phyloP scores from a whole-genome alignment of 2,888 invertebrate species.

The Pollenia griseotomentosa region DNA sequence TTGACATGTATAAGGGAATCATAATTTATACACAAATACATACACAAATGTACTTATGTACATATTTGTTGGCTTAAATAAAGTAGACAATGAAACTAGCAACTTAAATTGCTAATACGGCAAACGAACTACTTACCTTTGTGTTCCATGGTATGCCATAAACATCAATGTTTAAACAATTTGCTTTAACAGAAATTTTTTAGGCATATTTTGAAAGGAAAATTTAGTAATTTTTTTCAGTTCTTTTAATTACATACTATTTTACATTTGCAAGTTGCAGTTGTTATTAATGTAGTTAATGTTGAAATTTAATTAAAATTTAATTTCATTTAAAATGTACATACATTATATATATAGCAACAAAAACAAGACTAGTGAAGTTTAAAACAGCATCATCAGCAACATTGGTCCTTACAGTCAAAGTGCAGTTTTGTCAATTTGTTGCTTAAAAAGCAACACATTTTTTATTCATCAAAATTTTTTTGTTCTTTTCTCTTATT shows the following conservation, averaged over 20 bases:
- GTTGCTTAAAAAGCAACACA: not conserved
- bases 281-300: not conserved
- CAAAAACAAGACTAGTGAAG: not conserved
- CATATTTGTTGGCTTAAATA: too few species aligned
- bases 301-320: slow-evolving; percentile 50
- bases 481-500: not conserved
- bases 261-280: not conserved
- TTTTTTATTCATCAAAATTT: not conserved
- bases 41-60: not conserved
- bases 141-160: too few species aligned
- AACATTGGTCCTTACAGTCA: not conserved
- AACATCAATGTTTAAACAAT: too few species aligned
- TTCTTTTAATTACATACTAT: not conserved
- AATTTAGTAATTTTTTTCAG: slow-evolving; percentile 40
- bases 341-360: not conserved
- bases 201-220: slow-evolving; percentile 44
- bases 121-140: too few species aligned
- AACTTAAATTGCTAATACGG: too few species aligned
- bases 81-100: too few species aligned
- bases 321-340: slow-evolving; percentile 27
- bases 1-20: not conserved
- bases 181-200: too few species aligned
- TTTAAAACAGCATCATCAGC: not conserved
- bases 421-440: slow-evolving; percentile 7
- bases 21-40: not conserved